These are phyloP conservation scores for Caerostris darwini DNA, from an alignment of 1,140 invertebrate genomes.

Conservation along the genomic window DNA sequence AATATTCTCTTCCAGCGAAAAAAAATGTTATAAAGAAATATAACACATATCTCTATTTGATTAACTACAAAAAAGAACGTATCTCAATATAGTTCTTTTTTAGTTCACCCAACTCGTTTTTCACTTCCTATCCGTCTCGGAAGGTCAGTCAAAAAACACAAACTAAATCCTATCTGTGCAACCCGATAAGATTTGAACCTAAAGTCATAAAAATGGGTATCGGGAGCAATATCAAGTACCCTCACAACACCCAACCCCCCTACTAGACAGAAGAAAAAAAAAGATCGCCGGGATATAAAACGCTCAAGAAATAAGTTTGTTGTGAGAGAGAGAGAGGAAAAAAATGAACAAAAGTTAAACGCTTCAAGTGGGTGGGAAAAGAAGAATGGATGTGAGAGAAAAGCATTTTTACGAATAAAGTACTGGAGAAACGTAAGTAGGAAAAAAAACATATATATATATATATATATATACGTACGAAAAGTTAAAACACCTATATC, in stretches of 20 bases:
- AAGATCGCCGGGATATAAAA: too few relatives aligned
- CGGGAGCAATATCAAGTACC: not conserved
- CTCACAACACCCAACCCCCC: not conserved
- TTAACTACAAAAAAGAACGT: not conserved
- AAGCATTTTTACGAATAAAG: conserved; percentile 40
- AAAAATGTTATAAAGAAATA: too few relatives aligned
- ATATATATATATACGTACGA: conserved; percentile 60
- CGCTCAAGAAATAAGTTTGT: not conserved
- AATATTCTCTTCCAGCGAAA: too few relatives aligned
- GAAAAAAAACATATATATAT: not conserved
- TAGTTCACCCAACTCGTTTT: not conserved
- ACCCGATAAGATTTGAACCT: conserved; percentile 55
- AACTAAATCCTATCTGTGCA: conserved; percentile 34
- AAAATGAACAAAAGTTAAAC: conserved; percentile 29
- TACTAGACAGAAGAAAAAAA: not conserved
- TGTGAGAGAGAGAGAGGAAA: not conserved
- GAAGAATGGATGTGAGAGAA: conserved; percentile 28
- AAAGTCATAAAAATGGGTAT: conserved; percentile 61
- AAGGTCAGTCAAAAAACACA: conserved; percentile 47
- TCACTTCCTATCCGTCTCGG: not conserved
- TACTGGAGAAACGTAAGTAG: not conserved
- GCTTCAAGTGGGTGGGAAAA: not conserved
- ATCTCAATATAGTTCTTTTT: not conserved
- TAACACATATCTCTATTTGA: too few relatives aligned
- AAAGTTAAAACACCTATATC: conserved; percentile 65